These are phyloP conservation scores for Lucilia sericata DNA, from an alignment of 1,140 invertebrate species.

Conservation along the genomic window DNA sequence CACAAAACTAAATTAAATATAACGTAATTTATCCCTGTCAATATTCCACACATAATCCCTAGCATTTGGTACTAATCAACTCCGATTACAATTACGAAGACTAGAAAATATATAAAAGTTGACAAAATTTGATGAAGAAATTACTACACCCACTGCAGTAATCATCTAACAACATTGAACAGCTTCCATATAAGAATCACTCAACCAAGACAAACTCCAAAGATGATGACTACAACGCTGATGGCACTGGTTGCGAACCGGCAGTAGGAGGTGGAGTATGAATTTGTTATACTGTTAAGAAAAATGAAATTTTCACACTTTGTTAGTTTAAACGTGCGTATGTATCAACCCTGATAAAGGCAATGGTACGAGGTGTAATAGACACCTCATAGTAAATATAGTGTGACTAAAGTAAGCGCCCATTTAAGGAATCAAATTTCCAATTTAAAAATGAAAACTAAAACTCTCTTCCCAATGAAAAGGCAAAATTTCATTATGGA, in stretches of 20 bases:
- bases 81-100: background rate
- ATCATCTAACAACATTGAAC: background rate
- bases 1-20: background rate
- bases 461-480: background rate
- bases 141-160: background rate
- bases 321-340: background rate
- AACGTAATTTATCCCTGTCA: background rate
- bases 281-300: slow-evolving; percentile 6
- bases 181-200: background rate
- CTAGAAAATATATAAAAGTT: background rate
- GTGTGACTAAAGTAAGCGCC: slow-evolving; percentile 23
- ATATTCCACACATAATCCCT: background rate
- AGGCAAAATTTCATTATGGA: background rate
- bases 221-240: background rate
- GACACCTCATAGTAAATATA: background rate
- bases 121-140: background rate
- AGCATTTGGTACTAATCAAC: background rate
- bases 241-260: background rate
- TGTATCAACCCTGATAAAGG: background rate
- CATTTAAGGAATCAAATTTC: slow-evolving; percentile 27
- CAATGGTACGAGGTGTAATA: background rate
- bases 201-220: slow-evolving; percentile 7
- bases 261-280: background rate
- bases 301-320: slow-evolving; percentile 8
- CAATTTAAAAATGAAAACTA: slow-evolving; percentile 5